Evolutionary conservation across 2,888 invertebrate genomes (phyloP), one percentile per base, ranked within the genome.

Genomic region (Phasia obesa): DNA sequence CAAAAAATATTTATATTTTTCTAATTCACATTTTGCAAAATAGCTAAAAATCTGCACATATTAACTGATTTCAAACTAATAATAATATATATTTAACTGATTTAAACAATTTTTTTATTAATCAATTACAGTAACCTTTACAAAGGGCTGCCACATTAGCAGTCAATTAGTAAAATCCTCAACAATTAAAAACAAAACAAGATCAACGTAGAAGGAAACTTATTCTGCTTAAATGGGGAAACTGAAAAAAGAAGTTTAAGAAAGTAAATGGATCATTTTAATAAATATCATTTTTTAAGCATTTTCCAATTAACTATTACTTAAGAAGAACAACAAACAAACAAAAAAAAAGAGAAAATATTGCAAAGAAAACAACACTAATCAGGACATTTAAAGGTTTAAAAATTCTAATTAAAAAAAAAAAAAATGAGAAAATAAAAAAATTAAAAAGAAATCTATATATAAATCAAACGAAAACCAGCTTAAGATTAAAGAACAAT

Each of bases 141-240:
- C 88, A 87, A 85, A 86, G 87, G 87, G 89, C 89, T 89, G 89
- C 87, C 86, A 87, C 87, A 86, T 86, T 86, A 84, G 89, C 89
- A 88, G 89, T 87, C 69, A 84, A 75, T 69, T 78, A 80, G 17
- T 19, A 47, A 55, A 62, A 62, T 7, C 44, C 55, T 47, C 47
- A 62, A 21, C 7, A n/a, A 59, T 17, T 7, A 17, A 47, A 70
- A 65, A 0, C 4, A 42, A 62, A 55, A 57, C 51, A 59, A 75
- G 57, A 31, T 59, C 67, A 69, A 23, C 35, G 6, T 23, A 44
- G 38, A 60, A 59, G 47, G 47, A 60, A n/a, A 65, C 4, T 7
- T 25, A 27, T 21, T 19, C n/a, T n/a, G 42, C 51, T 60, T 35
- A 44, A 27, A 19, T 9, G 13, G 11, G n/a, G 13, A 19, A 62